Conservation (phyloP, 2,113 vertebrate genomes). For the Sapajus apella region DNA sequence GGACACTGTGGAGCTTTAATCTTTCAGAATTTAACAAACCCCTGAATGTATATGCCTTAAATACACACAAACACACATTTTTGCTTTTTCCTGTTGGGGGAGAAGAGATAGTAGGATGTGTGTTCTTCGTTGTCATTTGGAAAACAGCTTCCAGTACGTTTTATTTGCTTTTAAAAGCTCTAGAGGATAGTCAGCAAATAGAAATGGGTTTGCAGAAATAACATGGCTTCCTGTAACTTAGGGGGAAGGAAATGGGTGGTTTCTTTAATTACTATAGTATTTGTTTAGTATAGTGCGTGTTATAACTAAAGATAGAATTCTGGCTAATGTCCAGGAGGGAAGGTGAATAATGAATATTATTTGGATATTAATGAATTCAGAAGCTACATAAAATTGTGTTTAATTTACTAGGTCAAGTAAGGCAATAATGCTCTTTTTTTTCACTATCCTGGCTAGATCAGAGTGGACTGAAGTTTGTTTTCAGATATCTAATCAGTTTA, state of each 20-base stretch:
- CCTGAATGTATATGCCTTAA: background rate
- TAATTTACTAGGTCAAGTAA: constrained; percentile 21
- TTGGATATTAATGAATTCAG: constrained; percentile 52
- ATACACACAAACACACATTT: background rate
- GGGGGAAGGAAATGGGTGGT: constrained; percentile 77
- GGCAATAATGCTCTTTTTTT: constrained; percentile 39
- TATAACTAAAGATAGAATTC: constrained; percentile 71
- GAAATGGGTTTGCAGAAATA: constrained; percentile 70
- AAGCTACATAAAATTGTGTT: constrained; percentile 27
- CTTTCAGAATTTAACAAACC: constrained; percentile 31
- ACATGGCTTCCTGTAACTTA: constrained; percentile 74
- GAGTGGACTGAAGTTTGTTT: constrained; percentile 18
- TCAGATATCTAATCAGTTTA: constrained; percentile 48
- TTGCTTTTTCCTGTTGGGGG: background rate
- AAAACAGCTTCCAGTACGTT: constrained; percentile 42
- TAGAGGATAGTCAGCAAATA: constrained; percentile 57
- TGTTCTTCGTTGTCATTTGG: constrained; percentile 24
- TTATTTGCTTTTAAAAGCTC: constrained; percentile 50
- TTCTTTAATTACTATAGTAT: constrained; percentile 73
- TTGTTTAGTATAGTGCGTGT: constrained; percentile 27
- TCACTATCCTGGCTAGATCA: constrained; percentile 12
- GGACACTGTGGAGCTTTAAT: background rate
- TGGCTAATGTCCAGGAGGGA: constrained; percentile 35
- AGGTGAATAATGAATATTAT: constrained; percentile 2
- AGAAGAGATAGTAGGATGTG: background rate